Percentiles rank a stretch among this genome's conserved stretches.
These are phyloP conservation scores for Synergus itoensis DNA, from an alignment of 2,888 invertebrate genomes.

Conservation along the genomic window DNA sequence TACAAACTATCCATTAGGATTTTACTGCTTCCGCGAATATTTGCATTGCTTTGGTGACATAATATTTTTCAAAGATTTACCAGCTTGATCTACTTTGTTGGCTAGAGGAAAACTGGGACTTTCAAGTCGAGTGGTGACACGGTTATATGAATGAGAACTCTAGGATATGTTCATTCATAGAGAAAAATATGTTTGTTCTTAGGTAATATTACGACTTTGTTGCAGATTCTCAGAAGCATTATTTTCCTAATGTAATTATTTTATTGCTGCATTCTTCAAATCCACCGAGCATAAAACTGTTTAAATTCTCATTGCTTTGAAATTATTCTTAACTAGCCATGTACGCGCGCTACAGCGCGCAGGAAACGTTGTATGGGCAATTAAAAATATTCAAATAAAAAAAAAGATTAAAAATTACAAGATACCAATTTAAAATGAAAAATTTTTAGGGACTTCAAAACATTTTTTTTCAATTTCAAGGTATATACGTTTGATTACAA, in stretches of 20 bases:
- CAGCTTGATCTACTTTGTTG: background rate
- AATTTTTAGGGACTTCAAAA: too few relatives aligned
- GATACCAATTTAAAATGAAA: too few relatives aligned
- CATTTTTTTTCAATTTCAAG: too few relatives aligned
- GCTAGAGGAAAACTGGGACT: background rate
- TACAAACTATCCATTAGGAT: too few relatives aligned
- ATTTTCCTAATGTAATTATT: background rate
- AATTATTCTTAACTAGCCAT: background rate
- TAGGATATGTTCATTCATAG: conserved; percentile 1
- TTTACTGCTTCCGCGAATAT: background rate
- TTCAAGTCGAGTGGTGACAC: background rate
- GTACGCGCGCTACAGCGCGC: too few relatives aligned
- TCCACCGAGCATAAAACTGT: too few relatives aligned
- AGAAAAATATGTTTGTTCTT: background rate
- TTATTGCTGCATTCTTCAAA: background rate
- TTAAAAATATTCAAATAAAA: too few relatives aligned
- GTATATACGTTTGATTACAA: too few relatives aligned
- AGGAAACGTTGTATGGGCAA: too few relatives aligned
- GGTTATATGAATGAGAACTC: background rate
- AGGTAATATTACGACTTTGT: background rate
- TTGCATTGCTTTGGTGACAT: background rate
- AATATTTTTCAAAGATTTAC: background rate
- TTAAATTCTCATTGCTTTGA: background rate
- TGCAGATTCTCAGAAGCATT: background rate
- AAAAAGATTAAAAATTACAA: too few relatives aligned